These are phyloP conservation scores for Columba livia DNA, from an alignment of 2,113 vertebrate species.

Conservation along the genomic window DNA sequence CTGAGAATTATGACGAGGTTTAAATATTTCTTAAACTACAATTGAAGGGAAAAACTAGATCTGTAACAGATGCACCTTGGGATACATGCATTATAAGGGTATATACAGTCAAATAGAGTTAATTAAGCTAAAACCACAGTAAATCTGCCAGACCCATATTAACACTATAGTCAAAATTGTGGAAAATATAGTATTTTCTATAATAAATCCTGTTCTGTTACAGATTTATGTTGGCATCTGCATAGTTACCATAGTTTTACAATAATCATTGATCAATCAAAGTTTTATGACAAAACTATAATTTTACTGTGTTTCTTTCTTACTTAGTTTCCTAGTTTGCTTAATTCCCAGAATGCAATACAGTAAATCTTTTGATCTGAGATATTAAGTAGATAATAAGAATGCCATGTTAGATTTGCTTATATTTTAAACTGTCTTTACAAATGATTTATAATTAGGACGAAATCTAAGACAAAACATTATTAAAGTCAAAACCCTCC, in stretches of 20 bases:
- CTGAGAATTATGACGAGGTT: neutral
- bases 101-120: slow-evolving; percentile 67
- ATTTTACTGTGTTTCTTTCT: slow-evolving; percentile 67
- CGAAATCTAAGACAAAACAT: slow-evolving; percentile 77
- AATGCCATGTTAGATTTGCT: slow-evolving; percentile 75
- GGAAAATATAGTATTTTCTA: slow-evolving; percentile 75
- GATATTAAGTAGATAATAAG: slow-evolving; percentile 79
- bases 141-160: slow-evolving; percentile 70
- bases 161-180: slow-evolving; percentile 71
- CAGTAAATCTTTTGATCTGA: slow-evolving; percentile 69
- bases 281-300: slow-evolving; percentile 77
- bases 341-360: slow-evolving; percentile 75
- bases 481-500: slow-evolving; percentile 74
- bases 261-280: slow-evolving; percentile 80
- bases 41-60: slow-evolving; percentile 15
- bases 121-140: slow-evolving; percentile 76
- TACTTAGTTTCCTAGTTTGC: slow-evolving; percentile 75
- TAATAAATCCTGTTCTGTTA: slow-evolving; percentile 71
- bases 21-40: slow-evolving; percentile 58
- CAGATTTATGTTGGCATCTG: slow-evolving; percentile 75
- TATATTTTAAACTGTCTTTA: slow-evolving; percentile 75
- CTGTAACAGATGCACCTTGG: slow-evolving; percentile 19
- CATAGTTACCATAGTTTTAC: slow-evolving; percentile 72
- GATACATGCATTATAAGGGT: slow-evolving; percentile 63
- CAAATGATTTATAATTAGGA: slow-evolving; percentile 77